Conservation (phyloP, 2,888 invertebrate species). For the Lasioglossum villosulum region DNA sequence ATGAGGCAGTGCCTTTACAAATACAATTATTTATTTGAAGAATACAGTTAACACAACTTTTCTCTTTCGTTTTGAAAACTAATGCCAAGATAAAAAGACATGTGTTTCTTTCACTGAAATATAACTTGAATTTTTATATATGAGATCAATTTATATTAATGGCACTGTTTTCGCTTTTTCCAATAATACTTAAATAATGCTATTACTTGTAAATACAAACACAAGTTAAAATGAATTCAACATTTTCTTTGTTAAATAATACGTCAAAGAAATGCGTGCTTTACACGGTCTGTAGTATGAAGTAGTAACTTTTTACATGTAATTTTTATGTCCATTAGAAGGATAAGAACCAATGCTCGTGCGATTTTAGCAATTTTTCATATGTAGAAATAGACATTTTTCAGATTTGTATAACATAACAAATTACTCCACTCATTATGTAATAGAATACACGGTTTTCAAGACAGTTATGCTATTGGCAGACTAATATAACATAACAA, state of each 20-base stretch:
- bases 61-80: slow-evolving; percentile 22
- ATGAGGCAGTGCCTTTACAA: slow-evolving; percentile 72
- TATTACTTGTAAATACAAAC: slow-evolving; percentile 61
- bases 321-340: slow-evolving; percentile 67
- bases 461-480: slow-evolving; percentile 57
- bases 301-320: slow-evolving; percentile 66
- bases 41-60: slow-evolving; percentile 33
- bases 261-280: slow-evolving; percentile 44
- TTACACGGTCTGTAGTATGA: slow-evolving; percentile 52
- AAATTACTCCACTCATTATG: slow-evolving; percentile 59
- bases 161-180: slow-evolving; percentile 60
- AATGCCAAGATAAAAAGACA: slow-evolving; percentile 16
- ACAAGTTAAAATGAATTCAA: slow-evolving; percentile 30
- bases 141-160: slow-evolving; percentile 44
- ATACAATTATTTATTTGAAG: slow-evolving; percentile 57
- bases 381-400: slow-evolving; percentile 65
- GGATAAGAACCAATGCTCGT: slow-evolving; percentile 57
- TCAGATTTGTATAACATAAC: slow-evolving; percentile 65
- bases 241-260: slow-evolving; percentile 49
- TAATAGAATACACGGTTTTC: slow-evolving; percentile 58
- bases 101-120: slow-evolving; percentile 21
- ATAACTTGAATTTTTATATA: slow-evolving; percentile 20
- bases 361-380: slow-evolving; percentile 70
- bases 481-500: slow-evolving; percentile 61
- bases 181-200: slow-evolving; percentile 52